phyloP scores from a whole-genome alignment of 1,140 invertebrate genomes.

The Bombyx mori region DNA sequence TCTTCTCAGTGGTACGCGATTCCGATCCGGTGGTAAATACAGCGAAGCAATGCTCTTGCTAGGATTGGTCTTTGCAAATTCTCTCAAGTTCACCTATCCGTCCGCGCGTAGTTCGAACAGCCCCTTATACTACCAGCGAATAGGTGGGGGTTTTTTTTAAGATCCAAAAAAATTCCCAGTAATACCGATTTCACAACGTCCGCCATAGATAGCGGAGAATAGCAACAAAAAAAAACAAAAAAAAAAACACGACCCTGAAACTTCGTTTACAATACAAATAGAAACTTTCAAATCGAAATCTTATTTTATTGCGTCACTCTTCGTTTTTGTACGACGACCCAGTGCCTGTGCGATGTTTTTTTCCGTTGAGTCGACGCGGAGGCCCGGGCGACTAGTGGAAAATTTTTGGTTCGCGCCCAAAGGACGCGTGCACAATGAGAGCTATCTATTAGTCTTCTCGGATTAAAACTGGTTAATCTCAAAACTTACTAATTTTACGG shows the following conservation, averaged over 20 bases:
- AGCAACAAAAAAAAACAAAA: background rate
- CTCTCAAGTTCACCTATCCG: background rate
- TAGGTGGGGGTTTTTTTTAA: too few species aligned
- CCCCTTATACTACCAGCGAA: too few species aligned
- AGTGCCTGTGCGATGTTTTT: background rate
- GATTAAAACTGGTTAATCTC: too few species aligned
- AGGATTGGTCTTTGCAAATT: background rate
- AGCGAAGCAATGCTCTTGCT: background rate
- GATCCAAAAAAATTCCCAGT: background rate
- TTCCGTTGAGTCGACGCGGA: background rate
- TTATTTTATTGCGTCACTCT: constrained; percentile 4
- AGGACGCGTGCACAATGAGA: background rate
- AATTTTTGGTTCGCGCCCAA: constrained; percentile 2
- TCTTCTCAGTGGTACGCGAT: too few species aligned
- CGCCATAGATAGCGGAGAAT: background rate
- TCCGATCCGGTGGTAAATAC: background rate
- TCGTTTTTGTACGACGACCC: constrained; percentile 1
- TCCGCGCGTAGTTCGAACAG: too few species aligned
- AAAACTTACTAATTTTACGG: too few species aligned
- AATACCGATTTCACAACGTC: constrained; percentile 3
- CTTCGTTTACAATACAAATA: constrained; percentile 1
- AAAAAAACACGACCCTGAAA: constrained; percentile 9
- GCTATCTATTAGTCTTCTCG: background rate
- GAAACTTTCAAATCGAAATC: constrained; percentile 3
- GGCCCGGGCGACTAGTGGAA: background rate